These are phyloP conservation scores for Myocastor coypus DNA, from an alignment of 2,113 vertebrate species.

Conservation along the genomic window DNA sequence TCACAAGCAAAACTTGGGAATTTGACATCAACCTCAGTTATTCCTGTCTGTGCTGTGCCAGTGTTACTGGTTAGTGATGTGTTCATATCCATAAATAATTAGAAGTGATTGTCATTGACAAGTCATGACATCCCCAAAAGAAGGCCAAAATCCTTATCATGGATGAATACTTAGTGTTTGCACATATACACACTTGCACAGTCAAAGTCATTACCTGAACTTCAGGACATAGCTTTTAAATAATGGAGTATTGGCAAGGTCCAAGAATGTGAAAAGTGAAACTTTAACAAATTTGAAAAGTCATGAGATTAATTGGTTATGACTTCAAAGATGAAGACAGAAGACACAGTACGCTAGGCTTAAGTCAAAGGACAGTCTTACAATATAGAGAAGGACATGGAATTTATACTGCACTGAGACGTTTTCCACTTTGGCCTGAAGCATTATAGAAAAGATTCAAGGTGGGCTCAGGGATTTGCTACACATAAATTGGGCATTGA, in stretches of 20 bases:
- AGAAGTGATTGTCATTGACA: neutral
- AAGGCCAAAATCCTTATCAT: neutral
- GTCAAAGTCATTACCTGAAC: neutral
- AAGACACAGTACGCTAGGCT: neutral
- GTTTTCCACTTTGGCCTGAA: accelerated
- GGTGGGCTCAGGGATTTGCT: neutral
- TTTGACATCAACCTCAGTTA: neutral
- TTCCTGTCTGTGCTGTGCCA: neutral
- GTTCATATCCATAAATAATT: neutral
- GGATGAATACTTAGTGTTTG: neutral
- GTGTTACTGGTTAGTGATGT: neutral
- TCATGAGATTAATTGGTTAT: neutral
- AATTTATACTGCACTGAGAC: neutral
- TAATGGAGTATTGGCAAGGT: neutral
- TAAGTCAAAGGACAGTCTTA: neutral
- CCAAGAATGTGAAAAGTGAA: neutral
- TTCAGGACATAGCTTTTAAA: neutral
- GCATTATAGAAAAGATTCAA: neutral
- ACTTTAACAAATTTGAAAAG: neutral
- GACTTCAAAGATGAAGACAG: neutral
- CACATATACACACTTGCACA: neutral
- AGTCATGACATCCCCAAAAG: neutral
- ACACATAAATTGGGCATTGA: accelerated
- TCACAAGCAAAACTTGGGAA: neutral
- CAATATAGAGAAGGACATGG: neutral